Percentiles rank a stretch among this genome's conserved stretches.
phyloP scores from a whole-genome alignment of 2,113 vertebrate genomes.

The Xiphophorus hellerii region DNA sequence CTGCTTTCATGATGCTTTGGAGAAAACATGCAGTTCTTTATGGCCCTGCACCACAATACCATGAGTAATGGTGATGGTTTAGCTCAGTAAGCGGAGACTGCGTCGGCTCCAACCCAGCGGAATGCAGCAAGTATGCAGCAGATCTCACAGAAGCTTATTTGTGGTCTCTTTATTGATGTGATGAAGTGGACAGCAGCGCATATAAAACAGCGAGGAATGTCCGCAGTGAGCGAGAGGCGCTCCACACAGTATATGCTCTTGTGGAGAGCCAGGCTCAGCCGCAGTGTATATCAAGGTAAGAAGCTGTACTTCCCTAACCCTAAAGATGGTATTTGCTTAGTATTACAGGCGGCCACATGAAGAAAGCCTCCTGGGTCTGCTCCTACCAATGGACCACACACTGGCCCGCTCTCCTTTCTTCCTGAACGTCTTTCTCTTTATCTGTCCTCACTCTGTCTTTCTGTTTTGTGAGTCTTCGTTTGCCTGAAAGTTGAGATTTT shows the following conservation, averaged over 20 bases:
- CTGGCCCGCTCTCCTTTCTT: conserved; percentile 23
- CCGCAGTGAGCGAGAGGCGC: conserved; percentile 17
- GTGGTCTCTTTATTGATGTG: conserved; percentile 63
- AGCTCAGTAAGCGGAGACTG: conserved; percentile 24
- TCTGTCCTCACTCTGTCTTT: conserved; percentile 21
- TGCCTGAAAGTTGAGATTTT: conserved; percentile 45
- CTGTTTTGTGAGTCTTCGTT: conserved; percentile 27
- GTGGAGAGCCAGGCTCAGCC: conserved; percentile 51
- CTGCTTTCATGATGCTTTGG: conserved; percentile 42
- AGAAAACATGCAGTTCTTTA: conserved; percentile 49
- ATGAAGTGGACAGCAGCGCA: conserved; percentile 59
- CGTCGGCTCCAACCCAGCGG: conserved; percentile 36
- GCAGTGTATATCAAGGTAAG: conserved; percentile 63
- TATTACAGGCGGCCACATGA: conserved; percentile 54
- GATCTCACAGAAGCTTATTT: conserved; percentile 53
- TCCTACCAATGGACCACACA: conserved; percentile 55
- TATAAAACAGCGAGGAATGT: conserved; percentile 53
- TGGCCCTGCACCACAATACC: conserved; percentile 37
- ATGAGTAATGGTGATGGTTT: conserved; percentile 44
- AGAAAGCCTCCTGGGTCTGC: conserved; percentile 32
- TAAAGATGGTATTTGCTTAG: conserved; percentile 60
- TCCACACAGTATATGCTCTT: conserved; percentile 24
- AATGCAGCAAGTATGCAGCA: conserved; percentile 51
- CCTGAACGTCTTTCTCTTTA: conserved; percentile 18
- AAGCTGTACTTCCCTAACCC: conserved; percentile 54